Conservation (phyloP, 2,888 invertebrate genomes). For the Dinocampus coccinellae region DNA sequence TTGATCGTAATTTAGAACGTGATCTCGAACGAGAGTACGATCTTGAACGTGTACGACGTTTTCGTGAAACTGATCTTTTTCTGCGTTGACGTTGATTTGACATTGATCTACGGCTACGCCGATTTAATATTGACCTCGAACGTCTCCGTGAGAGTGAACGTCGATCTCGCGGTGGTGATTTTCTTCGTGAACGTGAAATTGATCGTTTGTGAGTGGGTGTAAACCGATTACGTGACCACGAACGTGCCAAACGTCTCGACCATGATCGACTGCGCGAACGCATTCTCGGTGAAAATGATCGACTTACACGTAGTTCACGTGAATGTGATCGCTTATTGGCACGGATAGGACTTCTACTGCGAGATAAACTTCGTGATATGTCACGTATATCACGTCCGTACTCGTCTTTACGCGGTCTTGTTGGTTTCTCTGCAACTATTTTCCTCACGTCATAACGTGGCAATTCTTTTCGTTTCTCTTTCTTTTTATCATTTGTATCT, state of each 20-base stretch:
- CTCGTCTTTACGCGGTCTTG: conserved; percentile 77
- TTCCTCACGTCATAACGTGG: conserved; percentile 87
- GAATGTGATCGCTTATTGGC: conserved; percentile 21
- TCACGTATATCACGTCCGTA: conserved; percentile 80
- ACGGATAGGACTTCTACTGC: conserved; percentile 49
- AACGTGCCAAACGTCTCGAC: conserved; percentile 42
- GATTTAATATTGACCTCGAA: conserved; percentile 44
- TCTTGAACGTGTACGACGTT: conserved; percentile 55
- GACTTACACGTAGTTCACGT: conserved; percentile 40
- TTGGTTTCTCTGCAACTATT: conserved; percentile 79
- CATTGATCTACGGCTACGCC: conserved; percentile 26
- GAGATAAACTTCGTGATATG: conserved; percentile 54
- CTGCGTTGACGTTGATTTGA: conserved; percentile 28
- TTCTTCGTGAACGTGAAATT: conserved; percentile 53
- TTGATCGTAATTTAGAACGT: conserved; percentile 20
- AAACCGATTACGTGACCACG: conserved; percentile 58
- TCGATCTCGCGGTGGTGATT: conserved; percentile 57
- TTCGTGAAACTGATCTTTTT: conserved; percentile 46
- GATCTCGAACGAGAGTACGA: conserved; percentile 41
- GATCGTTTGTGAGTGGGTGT: conserved; percentile 55
- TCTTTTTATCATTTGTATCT: conserved; percentile 65
- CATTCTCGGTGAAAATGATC: conserved; percentile 22
- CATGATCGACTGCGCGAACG: conserved; percentile 55
- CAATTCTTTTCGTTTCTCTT: conserved; percentile 81
- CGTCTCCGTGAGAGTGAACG: conserved; percentile 49